Evolutionary conservation across 2,888 invertebrate genomes (phyloP).

Genomic region (Teleiodes luculella): DNA sequence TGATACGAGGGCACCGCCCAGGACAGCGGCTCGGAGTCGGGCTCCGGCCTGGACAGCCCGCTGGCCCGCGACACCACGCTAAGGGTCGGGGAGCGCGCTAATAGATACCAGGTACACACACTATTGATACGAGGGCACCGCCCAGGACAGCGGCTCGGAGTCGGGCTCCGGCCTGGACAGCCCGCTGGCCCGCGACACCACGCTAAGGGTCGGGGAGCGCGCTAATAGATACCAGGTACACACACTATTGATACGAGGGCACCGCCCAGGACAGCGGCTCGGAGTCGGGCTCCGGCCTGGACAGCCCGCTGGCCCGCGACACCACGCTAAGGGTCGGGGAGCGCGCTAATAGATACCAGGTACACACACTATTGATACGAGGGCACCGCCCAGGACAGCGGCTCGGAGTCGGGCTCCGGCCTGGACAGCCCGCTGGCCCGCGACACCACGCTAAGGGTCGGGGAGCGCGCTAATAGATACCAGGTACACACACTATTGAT

Average conservation of each 20-base stretch:
- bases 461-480: no score
- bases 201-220: slow-evolving; percentile 64
- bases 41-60: background rate
- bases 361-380: no score
- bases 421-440: no score
- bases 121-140: no score
- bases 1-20: background rate
- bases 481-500: no score
- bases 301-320: background rate
- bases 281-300: background rate
- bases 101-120: slow-evolving; percentile 57
- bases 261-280: background rate
- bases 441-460: no score
- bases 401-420: no score
- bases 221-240: slow-evolving; percentile 56
- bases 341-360: no score
- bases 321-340: no score
- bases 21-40: background rate
- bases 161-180: background rate
- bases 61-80: slow-evolving; percentile 57
- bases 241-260: no score
- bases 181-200: slow-evolving; percentile 47
- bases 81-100: slow-evolving; percentile 61
- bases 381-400: no score
- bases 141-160: background rate